Base-by-base conservation (phyloP, 2,888 invertebrate genomes). In the Terebella lapidaria region DNA sequence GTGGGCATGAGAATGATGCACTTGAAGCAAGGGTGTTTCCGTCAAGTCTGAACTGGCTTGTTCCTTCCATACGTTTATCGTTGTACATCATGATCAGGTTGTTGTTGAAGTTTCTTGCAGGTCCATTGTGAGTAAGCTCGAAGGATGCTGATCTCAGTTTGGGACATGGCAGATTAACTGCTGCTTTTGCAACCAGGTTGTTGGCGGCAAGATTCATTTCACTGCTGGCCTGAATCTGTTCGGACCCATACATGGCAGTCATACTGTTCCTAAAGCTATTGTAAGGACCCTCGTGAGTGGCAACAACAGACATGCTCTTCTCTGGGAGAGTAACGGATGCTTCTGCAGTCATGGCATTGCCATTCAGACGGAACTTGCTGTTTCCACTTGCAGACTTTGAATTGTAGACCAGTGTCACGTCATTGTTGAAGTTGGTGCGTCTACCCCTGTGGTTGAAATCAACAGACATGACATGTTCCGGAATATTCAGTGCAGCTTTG, bases 191-290 rank as follows among this genome's bases (percentile, higher is more conserved):
- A 20, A 24, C 26, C 10, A 35, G 30, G 5, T n/a, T 24, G 20
- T 3, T 22, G 5, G 4, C 35, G 1, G 18, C 15, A 22, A 58
- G 54, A 15, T 42, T 27, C 47, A 59, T 56, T 29, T 56, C 45
- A 3, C 22, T 26, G 22, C 26, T 24, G 42, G 26, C 25, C 10
- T n/a, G 28, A 18, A 55, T 57, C 25, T 20, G 47, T 20, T 53
- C 24, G n/a, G 52, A 46, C 26, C 56, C 51, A 51, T 55, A 61
- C 10, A 22, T 55, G 29, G 61, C 22, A 10, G 29, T 42, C 10
- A 54, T 47, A 10, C 52, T 45, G 42, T 61, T 61, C 46, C 30
- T 61, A 56, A 63, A 63, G 58, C 46, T 51, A 5, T 25, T 49
- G 42, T 35, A 20, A 10, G 49, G 35, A 20, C 64, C 64, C 4